Percentiles rank a stretch among this genome's conserved stretches.
Evolutionary conservation across 1,140 invertebrate genomes (phyloP).

Genomic region (Drosophila dunni): DNA sequence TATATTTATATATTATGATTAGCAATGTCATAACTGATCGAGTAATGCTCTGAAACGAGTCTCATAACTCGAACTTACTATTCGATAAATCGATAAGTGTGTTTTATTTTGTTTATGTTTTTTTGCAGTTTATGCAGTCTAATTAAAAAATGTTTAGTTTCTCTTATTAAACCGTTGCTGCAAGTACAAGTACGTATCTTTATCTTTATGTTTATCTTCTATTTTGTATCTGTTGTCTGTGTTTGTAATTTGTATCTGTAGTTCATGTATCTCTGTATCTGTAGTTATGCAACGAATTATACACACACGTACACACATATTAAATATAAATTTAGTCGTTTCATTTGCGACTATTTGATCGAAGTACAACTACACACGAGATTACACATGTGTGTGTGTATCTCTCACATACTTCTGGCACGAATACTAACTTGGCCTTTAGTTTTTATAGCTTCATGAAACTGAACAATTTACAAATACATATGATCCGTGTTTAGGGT

Average conservation of each 20-base stretch:
- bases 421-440: constrained; percentile 23
- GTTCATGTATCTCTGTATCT: constrained; percentile 5
- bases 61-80: not conserved
- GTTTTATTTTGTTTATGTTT: constrained; percentile 14
- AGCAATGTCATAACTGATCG: not conserved
- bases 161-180: constrained; percentile 17
- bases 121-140: constrained; percentile 35
- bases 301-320: constrained; percentile 24
- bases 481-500: constrained; percentile 46
- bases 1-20: not conserved
- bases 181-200: constrained; percentile 55
- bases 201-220: constrained; percentile 6
- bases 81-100: constrained; percentile 21
- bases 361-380: constrained; percentile 19
- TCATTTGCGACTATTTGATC: constrained; percentile 13
- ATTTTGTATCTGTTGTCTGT: constrained; percentile 3
- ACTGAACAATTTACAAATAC: constrained; percentile 31
- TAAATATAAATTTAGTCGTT: constrained; percentile 11
- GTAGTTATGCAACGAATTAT: constrained; percentile 30
- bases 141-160: constrained; percentile 27
- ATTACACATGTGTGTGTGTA: constrained; percentile 1
- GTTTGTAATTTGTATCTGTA: not conserved
- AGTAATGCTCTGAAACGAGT: constrained; percentile 7
- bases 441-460: constrained; percentile 40
- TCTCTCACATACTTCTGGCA: not conserved